Evolutionary conservation across 35 echinoderm and acorn worm species (phyloP).

Genomic region (Diadema setosum): DNA sequence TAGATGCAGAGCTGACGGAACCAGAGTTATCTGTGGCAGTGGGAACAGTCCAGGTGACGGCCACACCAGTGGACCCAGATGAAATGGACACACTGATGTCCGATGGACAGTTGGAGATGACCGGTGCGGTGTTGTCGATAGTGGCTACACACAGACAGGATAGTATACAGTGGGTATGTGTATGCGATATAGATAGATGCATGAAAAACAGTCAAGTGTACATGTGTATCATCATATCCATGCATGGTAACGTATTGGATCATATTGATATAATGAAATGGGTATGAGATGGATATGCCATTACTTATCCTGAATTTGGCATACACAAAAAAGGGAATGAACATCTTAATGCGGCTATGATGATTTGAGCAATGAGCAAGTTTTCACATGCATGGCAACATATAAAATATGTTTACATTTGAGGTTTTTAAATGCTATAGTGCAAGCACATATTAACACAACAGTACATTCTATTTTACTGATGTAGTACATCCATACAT

Average conservation of each 20-base stretch:
- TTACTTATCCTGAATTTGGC: too few species aligned
- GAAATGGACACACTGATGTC: neutral
- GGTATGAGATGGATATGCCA: too few species aligned
- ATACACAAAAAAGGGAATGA: too few species aligned
- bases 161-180: neutral
- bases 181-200: neutral
- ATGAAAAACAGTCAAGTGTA: neutral
- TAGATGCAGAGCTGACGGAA: neutral
- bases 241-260: neutral
- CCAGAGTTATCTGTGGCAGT: slow-evolving; percentile 62
- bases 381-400: too few species aligned
- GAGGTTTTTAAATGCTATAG: too few species aligned
- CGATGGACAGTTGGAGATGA: slow-evolving; percentile 41
- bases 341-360: too few species aligned
- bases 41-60: slow-evolving; percentile 36
- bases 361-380: too few species aligned
- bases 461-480: too few species aligned
- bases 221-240: neutral
- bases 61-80: neutral
- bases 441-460: too few species aligned
- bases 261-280: too few species aligned
- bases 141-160: neutral
- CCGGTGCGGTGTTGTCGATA: slow-evolving; percentile 25
- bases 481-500: too few species aligned
- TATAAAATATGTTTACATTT: too few species aligned